Base-by-base conservation (phyloP, 2,888 invertebrate genomes). In the Ennomos fuscantarius region DNA sequence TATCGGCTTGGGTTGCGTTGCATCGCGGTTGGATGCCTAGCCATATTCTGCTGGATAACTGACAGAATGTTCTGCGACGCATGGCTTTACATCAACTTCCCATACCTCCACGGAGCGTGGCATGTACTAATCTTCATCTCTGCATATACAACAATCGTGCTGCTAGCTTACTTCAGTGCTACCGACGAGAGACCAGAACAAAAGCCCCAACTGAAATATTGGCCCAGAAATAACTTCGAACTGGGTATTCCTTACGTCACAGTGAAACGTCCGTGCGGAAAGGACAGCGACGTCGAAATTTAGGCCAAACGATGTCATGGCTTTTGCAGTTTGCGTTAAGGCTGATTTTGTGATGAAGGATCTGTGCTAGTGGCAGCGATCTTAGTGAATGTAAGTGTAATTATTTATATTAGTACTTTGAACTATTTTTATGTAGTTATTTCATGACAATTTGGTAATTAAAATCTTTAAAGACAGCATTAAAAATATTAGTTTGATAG, bases 51-150 rank as follows among this genome's bases (percentile, higher is more conserved):
- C 78, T 97, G 97, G 97, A 85, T 96, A 37, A 94, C 95, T 73
- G 97, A 96, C 85, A 92, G 96, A 8, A 84, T 96, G 75, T 95
- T 96, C 81, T 97, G 97, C 80, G 95, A 96, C 70, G 94, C 95
- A 12, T 96, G 96, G 96, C 93, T 95, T 1, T 93, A 94, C 10
- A 93, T 96, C 9, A 94, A 95, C 85, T 96, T 97, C 72, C 96
- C 96, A 0, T 97, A 97, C 84, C 93, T 97, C 74, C 97, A 97
- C 79, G 96, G 96, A 9, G 92, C 96, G 12, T 97, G 97, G 97
- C 97, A 97, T 80, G 87, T 97, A 10, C 94, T 96, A 50, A 96
- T 96, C 66, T 96, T 96, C 74, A 95, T 97, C 47, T 95, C 96
- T 0, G 94, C 95, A 34, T 97, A 96, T 72, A 95, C 96, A 6